Evolutionary conservation across 2,113 vertebrate genomes (phyloP), one percentile per base, ranked within the genome.

Genomic region (Albula glossodonta): DNA sequence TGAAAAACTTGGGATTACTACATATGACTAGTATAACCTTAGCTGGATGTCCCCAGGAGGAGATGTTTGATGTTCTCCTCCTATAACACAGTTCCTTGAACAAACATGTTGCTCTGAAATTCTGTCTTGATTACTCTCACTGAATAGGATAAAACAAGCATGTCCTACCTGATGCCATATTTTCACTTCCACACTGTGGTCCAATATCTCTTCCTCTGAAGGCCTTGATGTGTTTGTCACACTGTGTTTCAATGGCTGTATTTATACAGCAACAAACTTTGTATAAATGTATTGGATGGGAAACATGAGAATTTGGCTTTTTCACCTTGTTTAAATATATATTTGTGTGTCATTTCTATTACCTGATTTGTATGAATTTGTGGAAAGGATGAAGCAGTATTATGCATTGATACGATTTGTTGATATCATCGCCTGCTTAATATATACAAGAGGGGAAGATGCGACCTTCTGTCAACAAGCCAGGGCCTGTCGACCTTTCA

Each of bases 241-340:
- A 19, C 50, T 60, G 51, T 25, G 50, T 83, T 52, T 63, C 56
- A 41, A 22, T 57, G 12, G 51, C 85, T 52, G 81, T 87, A 83
- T 92, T 90, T 92, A 92, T 92, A 90, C 74, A n/a, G 50, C 52
- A 31, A 11, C n/a, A n/a, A 41, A 50, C 9, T 51, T 77, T 91
- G 89, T 82, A 89, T 91, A 84, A 87, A 89, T 90, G 84, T 88
- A 92, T 88, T 53, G 50, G 48, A 74, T 56, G 70, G 70, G 89
- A 89, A 84, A 90, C 84, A 70, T 49, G 77, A 89, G 70, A 87
- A 57, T 77, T 84, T 86, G 56, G 79, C 51, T 60, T 48, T 15
- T 51, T 51, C 22, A 7, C 50, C 48, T 60, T 25, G 13, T 19
- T 56, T 56, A 79, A 41, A 74, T 10, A 51, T 56, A 84, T 80